These are phyloP conservation scores for Crotalus helleri DNA, from an alignment of 2,113 vertebrate species.

Conservation along the genomic window DNA sequence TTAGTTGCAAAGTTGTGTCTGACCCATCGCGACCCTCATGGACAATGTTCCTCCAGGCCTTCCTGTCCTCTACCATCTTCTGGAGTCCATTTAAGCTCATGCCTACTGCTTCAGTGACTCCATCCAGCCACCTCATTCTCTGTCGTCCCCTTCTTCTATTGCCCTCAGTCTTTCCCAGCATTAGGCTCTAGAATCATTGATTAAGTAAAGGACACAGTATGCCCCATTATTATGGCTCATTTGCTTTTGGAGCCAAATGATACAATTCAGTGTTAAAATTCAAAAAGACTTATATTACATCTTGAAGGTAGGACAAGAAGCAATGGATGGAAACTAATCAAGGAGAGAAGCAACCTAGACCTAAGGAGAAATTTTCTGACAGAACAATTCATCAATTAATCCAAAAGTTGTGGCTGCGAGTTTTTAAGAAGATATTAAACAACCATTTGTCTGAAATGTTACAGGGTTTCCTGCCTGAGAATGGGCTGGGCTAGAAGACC, in stretches of 20 bases:
- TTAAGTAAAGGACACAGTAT: not conserved
- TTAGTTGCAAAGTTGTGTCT: too few relatives aligned
- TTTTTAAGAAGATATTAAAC: not conserved
- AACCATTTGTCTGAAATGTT: not conserved
- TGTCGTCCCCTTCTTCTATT: too few relatives aligned
- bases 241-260: not conserved
- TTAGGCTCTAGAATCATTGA: not conserved
- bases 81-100: too few relatives aligned
- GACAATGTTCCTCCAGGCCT: too few relatives aligned
- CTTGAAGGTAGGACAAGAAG: not conserved
- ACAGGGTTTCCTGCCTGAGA: not conserved
- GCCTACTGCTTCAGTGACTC: too few relatives aligned
- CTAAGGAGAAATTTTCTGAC: not conserved
- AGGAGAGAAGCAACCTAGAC: not conserved
- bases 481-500: not conserved
- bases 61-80: too few relatives aligned
- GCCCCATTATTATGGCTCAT: not conserved
- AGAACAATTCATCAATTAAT: not conserved
- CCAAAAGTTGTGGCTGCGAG: not conserved
- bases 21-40: too few relatives aligned
- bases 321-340: not conserved
- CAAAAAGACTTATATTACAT: not conserved
- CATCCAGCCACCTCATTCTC: too few relatives aligned
- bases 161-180: too few relatives aligned
- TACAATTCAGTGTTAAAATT: not conserved